phyloP scores from a whole-genome alignment of 2,888 invertebrate species.

The Lagria hirta region DNA sequence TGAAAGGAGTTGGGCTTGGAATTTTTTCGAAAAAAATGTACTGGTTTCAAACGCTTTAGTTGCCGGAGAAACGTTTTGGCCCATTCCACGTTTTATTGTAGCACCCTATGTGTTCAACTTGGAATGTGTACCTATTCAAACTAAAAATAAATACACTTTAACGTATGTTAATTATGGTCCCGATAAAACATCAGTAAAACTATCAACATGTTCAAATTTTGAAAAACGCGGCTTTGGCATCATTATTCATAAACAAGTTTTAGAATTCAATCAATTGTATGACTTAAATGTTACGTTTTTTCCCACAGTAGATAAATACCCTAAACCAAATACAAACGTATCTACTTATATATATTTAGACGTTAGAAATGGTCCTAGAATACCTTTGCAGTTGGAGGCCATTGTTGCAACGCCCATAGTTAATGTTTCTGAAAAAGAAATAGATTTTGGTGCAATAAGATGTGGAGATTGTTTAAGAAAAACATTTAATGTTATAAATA shows the following conservation, averaged over 20 bases:
- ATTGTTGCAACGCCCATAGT: constrained; percentile 62
- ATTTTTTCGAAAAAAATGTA: constrained; percentile 54
- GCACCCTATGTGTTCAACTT: constrained; percentile 61
- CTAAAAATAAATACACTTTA: constrained; percentile 54
- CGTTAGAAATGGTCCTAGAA: constrained; percentile 60
- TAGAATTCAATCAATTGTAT: constrained; percentile 57
- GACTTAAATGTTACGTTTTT: constrained; percentile 58
- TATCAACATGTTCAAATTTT: constrained; percentile 40
- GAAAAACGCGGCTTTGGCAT: constrained; percentile 44
- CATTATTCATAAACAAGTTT: constrained; percentile 48
- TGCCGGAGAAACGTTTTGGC: constrained; percentile 37
- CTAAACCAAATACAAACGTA: constrained; percentile 52
- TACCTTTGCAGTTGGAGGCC: constrained; percentile 61
- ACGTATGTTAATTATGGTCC: constrained; percentile 62
- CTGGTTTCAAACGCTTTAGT: constrained; percentile 49
- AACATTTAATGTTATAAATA: constrained; percentile 60
- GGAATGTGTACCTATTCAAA: constrained; percentile 58
- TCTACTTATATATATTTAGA: constrained; percentile 25
- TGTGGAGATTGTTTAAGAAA: constrained; percentile 62
- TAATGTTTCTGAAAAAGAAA: constrained; percentile 49
- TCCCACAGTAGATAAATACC: constrained; percentile 55
- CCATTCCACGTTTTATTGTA: constrained; percentile 57
- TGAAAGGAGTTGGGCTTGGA: constrained; percentile 58
- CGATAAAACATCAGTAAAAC: constrained; percentile 53
- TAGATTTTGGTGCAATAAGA: constrained; percentile 61